A percentile compares a stretch with the other conserved stretches of the same genome.
Evolutionary conservation across 64 coral and sea anemone genomes (phyloP).

Genomic region (Pocillopora damicornis): DNA sequence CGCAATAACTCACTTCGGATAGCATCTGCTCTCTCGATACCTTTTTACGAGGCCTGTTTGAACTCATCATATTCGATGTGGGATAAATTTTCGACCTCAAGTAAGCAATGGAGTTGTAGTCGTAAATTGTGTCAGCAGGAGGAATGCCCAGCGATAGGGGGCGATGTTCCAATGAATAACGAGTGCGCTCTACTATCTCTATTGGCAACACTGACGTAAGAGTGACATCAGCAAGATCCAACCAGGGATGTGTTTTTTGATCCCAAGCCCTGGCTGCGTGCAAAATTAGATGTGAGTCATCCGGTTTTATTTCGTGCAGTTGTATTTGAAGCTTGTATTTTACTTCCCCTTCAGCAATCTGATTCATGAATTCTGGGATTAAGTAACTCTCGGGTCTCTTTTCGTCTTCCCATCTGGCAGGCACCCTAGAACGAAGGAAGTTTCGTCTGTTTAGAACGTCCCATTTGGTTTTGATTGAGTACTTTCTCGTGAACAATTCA

Average conservation of each 20-base stretch:
- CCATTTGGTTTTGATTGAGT: background rate
- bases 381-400: conserved; percentile 71
- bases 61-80: conserved; percentile 20
- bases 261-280: conserved; percentile 52
- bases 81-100: conserved; percentile 41
- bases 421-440: conserved; percentile 31
- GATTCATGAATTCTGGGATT: conserved; percentile 62
- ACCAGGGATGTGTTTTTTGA: conserved; percentile 54
- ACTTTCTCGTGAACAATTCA: background rate
- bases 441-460: background rate
- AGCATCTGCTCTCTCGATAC: background rate
- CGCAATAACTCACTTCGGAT: conserved; percentile 17
- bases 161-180: conserved; percentile 21
- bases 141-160: background rate
- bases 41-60: conserved; percentile 6
- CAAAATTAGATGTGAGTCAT: conserved; percentile 44
- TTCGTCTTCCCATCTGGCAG: conserved; percentile 50
- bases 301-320: conserved; percentile 37
- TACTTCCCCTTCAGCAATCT: conserved; percentile 38
- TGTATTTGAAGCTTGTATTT: conserved; percentile 68
- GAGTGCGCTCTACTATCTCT: conserved; percentile 37
- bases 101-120: conserved; percentile 49
- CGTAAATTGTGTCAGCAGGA: conserved; percentile 51
- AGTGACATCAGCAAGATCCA: conserved; percentile 70
- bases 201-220: conserved; percentile 43